phyloP scores from a whole-genome alignment of 2,113 vertebrate species.

The Platanista minor region DNA sequence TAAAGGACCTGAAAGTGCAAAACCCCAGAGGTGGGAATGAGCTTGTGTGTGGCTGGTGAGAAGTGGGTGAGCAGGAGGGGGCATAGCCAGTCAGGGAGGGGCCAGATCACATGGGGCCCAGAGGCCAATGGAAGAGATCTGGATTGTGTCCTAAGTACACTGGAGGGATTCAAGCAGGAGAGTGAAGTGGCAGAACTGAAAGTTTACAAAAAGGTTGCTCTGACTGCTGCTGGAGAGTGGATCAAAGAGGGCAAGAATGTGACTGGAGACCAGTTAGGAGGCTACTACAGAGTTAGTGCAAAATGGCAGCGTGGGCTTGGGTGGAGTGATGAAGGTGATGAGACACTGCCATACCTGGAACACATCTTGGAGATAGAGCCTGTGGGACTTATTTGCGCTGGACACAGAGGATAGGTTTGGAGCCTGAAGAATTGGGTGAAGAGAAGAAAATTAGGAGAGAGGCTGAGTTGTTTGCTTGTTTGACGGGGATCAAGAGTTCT shows the following conservation, averaged over 20 bases:
- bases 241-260: neutral
- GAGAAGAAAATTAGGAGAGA: neutral
- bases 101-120: neutral
- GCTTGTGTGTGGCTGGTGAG: neutral
- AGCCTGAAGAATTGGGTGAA: neutral
- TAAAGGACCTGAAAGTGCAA: neutral
- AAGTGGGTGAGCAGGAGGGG: neutral
- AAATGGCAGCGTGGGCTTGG: neutral
- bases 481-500: neutral
- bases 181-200: neutral
- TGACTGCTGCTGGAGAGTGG: neutral
- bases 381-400: neutral
- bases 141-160: neutral
- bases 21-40: neutral
- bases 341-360: neutral
- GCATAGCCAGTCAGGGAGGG: neutral
- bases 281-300: neutral
- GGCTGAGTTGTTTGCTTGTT: neutral
- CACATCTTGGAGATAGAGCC: neutral
- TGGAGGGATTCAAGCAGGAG: neutral
- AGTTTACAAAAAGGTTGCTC: neutral
- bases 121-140: neutral
- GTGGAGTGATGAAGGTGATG: neutral
- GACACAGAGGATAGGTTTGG: neutral
- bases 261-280: neutral